These are phyloP conservation scores for Amphiprion clarkii DNA, from an alignment of 2,797 vertebrate species.

Conservation along the genomic window DNA sequence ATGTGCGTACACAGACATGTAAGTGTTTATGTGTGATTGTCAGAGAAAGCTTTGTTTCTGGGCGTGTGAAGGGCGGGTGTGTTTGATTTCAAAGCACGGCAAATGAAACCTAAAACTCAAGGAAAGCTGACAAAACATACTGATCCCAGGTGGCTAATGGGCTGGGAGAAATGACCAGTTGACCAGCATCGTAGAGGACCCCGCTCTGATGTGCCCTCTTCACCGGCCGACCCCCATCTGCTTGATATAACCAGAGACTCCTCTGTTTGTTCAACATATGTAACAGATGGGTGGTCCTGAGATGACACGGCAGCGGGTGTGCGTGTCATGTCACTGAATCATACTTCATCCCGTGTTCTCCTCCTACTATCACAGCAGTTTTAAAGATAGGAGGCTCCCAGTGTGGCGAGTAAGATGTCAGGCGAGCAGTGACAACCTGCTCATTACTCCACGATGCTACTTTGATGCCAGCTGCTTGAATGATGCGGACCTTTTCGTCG, in stretches of 20 bases:
- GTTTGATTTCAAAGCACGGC: conserved; percentile 84
- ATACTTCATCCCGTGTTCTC: conserved; percentile 49
- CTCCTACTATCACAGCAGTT: conserved; percentile 10
- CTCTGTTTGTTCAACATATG: conserved; percentile 82
- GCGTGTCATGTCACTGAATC: conserved; percentile 68
- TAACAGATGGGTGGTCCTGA: conserved; percentile 85
- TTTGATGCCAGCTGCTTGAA: conserved; percentile 31
- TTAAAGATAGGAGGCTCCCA: conserved; percentile 5
- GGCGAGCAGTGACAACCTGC: conserved; percentile 12
- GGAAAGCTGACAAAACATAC: conserved; percentile 88
- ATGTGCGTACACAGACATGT: conserved; percentile 8
- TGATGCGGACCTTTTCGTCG: background rate
- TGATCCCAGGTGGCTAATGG: conserved; percentile 88
- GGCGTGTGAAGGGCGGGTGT: conserved; percentile 52
- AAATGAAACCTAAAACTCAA: conserved; percentile 84
- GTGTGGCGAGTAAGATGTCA: conserved; percentile 27
- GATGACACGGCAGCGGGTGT: conserved; percentile 73
- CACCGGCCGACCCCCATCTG: conserved; percentile 80
- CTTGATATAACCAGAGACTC: conserved; percentile 85
- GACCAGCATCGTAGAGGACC: conserved; percentile 83
- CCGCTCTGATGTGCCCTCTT: conserved; percentile 68
- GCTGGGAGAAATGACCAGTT: conserved; percentile 85
- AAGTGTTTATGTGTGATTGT: conserved; percentile 66
- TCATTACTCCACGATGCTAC: conserved; percentile 35
- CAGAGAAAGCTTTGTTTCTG: conserved; percentile 66